phyloP scores from a whole-genome alignment of 2,113 vertebrate genomes.

The Antechinus flavipes region DNA sequence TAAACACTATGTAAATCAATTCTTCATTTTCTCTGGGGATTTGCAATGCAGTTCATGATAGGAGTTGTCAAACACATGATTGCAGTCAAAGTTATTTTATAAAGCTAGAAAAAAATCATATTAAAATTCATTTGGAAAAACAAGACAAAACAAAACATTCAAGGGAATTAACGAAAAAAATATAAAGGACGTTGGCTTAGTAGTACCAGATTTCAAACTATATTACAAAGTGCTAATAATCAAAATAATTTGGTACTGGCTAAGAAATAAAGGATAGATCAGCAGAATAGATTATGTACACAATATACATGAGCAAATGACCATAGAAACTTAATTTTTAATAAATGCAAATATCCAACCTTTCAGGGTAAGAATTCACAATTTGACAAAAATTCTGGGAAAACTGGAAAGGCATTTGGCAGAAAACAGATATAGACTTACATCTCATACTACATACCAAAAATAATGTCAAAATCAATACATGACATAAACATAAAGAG shows the following conservation, averaged over 20 bases:
- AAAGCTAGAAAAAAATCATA: neutral
- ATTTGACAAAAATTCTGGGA: too few relatives aligned
- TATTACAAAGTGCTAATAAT: neutral
- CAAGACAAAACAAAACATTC: neutral
- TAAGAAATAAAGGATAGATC: neutral
- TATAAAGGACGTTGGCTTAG: neutral
- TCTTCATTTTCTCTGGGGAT: too few relatives aligned
- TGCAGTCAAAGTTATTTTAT: neutral
- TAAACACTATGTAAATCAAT: too few relatives aligned
- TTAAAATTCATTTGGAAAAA: neutral
- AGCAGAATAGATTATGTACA: neutral
- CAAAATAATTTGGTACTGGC: neutral
- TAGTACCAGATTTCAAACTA: neutral
- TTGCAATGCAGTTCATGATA: too few relatives aligned
- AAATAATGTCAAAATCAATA: too few relatives aligned
- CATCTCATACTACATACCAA: too few relatives aligned
- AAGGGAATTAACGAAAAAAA: neutral
- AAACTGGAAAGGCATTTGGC: too few relatives aligned
- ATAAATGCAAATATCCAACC: too few relatives aligned
- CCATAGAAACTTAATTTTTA: neutral
- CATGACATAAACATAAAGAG: too few relatives aligned
- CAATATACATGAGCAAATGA: neutral
- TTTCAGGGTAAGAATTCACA: too few relatives aligned
- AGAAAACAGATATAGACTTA: too few relatives aligned
- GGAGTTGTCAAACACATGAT: too few relatives aligned